Evolutionary conservation across 2,113 vertebrate species (phyloP), one percentile per base, ranked within the genome.

Genomic region (Egretta garzetta): DNA sequence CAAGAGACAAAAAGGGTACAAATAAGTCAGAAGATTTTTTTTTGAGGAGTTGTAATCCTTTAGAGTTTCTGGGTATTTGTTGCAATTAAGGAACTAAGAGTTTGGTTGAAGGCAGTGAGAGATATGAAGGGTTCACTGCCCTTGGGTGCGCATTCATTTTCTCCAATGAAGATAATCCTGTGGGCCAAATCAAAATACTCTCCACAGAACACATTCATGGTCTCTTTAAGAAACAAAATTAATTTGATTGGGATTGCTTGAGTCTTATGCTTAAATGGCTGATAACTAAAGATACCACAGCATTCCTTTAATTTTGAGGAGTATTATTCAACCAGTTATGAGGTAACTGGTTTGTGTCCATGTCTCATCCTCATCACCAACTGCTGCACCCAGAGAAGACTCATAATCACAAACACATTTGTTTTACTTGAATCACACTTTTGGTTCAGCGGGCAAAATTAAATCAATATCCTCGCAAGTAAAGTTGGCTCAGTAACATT

Each of bases 401-500:
- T 86, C 83, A 84, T 64, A 71, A 62, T n/a, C 96, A 90, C 53
- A 96, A 73, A 63, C 3, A 63, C 45, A 58, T 8, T 3, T 83
- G 50, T 70, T 91, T 74, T 87, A 83, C 32, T 58, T 92, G 39
- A 95, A 94, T 81, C 80, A 63, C 88, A 63, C 93, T 84, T 52
- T 67, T 94, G 86, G 80, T 71, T 80, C 93, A 96, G 86, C 73
- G 87, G 87, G 93, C 73, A 91, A 97, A 96, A 97, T 81, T 73
- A 95, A 97, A 96, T 82, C 87, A 92, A 47, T 33, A 74, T 22
- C 35, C 39, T 96, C 35, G 12, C 60, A 96, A 84, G 67, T 56
- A 71, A 94, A 96, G 90, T 30, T 85, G 93, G 55, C 82, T 96
- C 87, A 95, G 96, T 67, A 97, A 96, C 71, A 97, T 90, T 93